phyloP scores from a whole-genome alignment of 2,113 vertebrate genomes.

The Xiphorhynchus elegans region DNA sequence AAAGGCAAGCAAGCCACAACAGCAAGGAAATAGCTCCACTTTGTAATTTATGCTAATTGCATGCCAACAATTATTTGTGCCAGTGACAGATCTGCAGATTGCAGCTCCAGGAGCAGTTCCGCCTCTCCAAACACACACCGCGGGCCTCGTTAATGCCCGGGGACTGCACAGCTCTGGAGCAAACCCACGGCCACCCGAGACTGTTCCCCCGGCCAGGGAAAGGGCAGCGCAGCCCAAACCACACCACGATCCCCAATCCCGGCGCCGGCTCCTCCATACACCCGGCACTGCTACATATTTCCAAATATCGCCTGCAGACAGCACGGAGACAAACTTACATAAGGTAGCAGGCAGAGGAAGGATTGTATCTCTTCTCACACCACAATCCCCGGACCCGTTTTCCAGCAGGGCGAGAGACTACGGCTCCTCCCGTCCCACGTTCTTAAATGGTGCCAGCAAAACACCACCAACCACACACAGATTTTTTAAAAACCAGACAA shows the following conservation, averaged over 20 bases:
- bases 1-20: not conserved
- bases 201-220: not conserved
- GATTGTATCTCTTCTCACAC: not conserved
- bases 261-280: not conserved
- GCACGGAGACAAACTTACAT: constrained; percentile 10
- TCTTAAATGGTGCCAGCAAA: not conserved
- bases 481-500: not conserved
- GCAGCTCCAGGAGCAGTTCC: constrained; percentile 13
- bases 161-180: constrained; percentile 34
- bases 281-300: not conserved
- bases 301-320: not conserved
- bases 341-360: not conserved
- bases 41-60: not conserved
- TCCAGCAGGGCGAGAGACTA: not conserved
- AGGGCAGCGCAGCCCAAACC: no score
- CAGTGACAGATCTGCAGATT: constrained; percentile 39
- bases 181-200: constrained; percentile 33
- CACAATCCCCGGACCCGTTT: not conserved
- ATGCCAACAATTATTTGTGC: constrained; percentile 46
- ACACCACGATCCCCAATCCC: not conserved
- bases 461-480: fast-evolving
- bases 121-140: not conserved
- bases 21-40: not conserved
- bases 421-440: not conserved
- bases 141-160: not conserved